phyloP scores from a whole-genome alignment of 2,797 vertebrate genomes.

The Enteromius fasciolatus region DNA sequence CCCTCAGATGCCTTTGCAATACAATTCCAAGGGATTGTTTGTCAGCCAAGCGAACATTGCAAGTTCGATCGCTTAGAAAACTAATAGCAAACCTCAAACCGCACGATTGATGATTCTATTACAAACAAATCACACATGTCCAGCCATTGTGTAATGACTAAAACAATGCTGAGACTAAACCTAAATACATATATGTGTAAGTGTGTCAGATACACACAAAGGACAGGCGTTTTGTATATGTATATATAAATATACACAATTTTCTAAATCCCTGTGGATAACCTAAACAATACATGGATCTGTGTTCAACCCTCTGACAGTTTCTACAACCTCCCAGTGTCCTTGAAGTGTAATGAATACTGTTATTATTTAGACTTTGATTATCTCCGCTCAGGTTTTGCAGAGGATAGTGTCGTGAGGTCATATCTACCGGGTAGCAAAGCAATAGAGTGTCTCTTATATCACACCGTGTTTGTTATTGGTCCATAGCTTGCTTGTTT shows the following conservation, averaged over 20 bases:
- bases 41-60: background rate
- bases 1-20: background rate
- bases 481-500: constrained; percentile 69
- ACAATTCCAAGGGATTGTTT: background rate
- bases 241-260: background rate
- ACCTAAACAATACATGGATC: constrained; percentile 21
- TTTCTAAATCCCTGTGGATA: background rate
- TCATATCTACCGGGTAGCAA: constrained; percentile 48
- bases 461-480: constrained; percentile 75
- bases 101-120: background rate
- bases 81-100: background rate
- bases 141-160: constrained; percentile 10
- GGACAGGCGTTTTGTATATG: background rate
- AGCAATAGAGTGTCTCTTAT: constrained; percentile 49
- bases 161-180: background rate
- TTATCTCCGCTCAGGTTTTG: constrained; percentile 38
- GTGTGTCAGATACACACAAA: constrained; percentile 12
- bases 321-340: constrained; percentile 30
- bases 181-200: constrained; percentile 16
- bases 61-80: background rate
- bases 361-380: constrained; percentile 58
- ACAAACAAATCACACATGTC: background rate
- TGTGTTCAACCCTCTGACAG: constrained; percentile 5
- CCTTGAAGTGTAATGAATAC: constrained; percentile 54
- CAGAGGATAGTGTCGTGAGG: constrained; percentile 47